Evolutionary conservation across 2,797 vertebrate genomes (phyloP).

Genomic region (Lutjanus campechanus): DNA sequence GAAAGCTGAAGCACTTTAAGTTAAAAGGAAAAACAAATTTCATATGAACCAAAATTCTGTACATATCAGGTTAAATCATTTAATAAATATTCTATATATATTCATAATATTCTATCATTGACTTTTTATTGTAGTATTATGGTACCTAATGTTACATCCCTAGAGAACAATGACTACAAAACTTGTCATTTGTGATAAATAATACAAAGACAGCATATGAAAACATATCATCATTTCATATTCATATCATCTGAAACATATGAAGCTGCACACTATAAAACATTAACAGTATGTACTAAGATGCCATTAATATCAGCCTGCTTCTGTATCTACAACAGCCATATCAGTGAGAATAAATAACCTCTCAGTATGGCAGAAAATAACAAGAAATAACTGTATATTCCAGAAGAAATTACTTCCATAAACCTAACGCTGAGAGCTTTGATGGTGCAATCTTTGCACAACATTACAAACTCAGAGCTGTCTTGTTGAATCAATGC

Average conservation of each 20-base stretch:
- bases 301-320: neutral
- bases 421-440: neutral
- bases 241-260: too few relatives aligned
- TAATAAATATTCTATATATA: too few relatives aligned
- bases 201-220: neutral
- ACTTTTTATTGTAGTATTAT: too few relatives aligned
- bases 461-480: neutral
- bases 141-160: too few relatives aligned
- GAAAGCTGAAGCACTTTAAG: too few relatives aligned
- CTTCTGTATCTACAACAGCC: neutral
- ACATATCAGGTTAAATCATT: too few relatives aligned
- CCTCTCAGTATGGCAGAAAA: neutral
- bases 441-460: constrained; percentile 22
- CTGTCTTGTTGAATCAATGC: constrained; percentile 34
- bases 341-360: neutral
- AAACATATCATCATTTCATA: neutral
- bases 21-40: too few relatives aligned
- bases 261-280: too few relatives aligned
- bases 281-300: neutral
- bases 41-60: too few relatives aligned
- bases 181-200: too few relatives aligned
- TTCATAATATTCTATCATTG: too few relatives aligned
- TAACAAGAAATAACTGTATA: constrained; percentile 4
- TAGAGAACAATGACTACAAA: too few relatives aligned
- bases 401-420: constrained; percentile 6